Evolutionary conservation across 2,113 vertebrate genomes (phyloP), one percentile per base, ranked within the genome.

Genomic region (Perccottus glenii): DNA sequence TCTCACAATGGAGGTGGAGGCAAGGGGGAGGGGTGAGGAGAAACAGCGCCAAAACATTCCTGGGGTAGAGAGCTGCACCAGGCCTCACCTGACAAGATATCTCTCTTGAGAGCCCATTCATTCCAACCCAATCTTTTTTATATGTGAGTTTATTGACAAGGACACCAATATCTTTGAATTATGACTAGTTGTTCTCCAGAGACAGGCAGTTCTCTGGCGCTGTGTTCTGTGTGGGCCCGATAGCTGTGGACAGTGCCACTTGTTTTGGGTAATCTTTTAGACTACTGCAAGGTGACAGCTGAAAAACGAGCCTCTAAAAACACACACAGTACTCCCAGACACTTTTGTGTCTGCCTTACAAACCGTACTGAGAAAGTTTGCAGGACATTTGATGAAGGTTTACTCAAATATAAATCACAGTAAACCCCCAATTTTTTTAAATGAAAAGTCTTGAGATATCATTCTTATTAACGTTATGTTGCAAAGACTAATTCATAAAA

Each of bases 271-370:
- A 83, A 84, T 87, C 82, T 78, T 77, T 83, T 56, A 75, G 70
- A 77, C 75, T 78, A 65, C 36, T 72, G 61, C 45, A 68, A 78
- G 76, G 70, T 81, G 82, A 87, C 88, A 83, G 75, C 67, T 87
- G 82, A 90, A 85, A 90, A 89, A 90, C 64, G 71, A 87, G 81
- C 85, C 60, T 79, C 51, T 80, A 45, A 78, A 81, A 84, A 64
- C 67, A 50, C 45, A 46, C 63, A 27, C 19, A 27, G 19, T 6
- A 38, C 75, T 85, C 35, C 15, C 49, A 81, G 85, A 76, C 70
- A 70, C 64, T 55, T 19, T 35, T 14, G 57, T 16, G 38, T 61
- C 65, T 60, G 72, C 50, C 48, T 73, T 60, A 70, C 75, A 60
- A 67, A 82, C 67, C 69, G 74, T 60, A 38, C 57, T 5, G 52